Evolutionary conservation across 2,888 invertebrate genomes (phyloP).

Genomic region (Halocaridina rubra): DNA sequence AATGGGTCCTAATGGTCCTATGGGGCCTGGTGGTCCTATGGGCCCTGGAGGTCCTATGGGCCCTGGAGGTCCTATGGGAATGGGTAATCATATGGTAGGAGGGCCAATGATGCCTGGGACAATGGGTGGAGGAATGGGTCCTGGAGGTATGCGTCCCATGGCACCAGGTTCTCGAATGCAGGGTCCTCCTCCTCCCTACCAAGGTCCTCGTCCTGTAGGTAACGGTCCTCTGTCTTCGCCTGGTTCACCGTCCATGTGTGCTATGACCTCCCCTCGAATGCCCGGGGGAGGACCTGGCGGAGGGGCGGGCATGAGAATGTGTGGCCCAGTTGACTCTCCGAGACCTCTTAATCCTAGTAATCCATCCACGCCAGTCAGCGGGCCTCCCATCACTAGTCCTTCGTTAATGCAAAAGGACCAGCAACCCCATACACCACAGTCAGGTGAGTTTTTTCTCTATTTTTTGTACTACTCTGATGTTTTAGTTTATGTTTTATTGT

Average conservation of each 20-base stretch:
- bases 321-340: conserved; percentile 63
- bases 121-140: conserved; percentile 61
- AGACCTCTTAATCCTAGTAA: conserved; percentile 75
- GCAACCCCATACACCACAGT: conserved; percentile 53
- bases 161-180: conserved; percentile 69
- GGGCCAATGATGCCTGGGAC: conserved; percentile 64
- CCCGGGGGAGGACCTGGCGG: conserved; percentile 64
- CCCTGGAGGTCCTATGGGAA: conserved; percentile 62
- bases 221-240: conserved; percentile 79
- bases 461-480: no score
- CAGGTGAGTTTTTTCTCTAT: conserved; percentile 23
- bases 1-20: conserved; percentile 64
- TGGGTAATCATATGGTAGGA: conserved; percentile 62
- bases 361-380: conserved; percentile 78
- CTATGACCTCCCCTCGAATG: conserved; percentile 64
- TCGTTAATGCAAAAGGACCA: conserved; percentile 50
- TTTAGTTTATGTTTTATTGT: no score
- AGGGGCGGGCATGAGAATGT: conserved; percentile 51
- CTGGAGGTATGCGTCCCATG: conserved; percentile 59
- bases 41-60: conserved; percentile 71
- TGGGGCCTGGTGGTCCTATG: conserved; percentile 76
- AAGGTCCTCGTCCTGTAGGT: conserved; percentile 79
- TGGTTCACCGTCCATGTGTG: conserved; percentile 64
- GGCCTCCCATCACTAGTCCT: conserved; percentile 59
- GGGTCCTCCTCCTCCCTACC: conserved; percentile 83